phyloP scores from a whole-genome alignment of 2,113 vertebrate genomes.

The Charina bottae region DNA sequence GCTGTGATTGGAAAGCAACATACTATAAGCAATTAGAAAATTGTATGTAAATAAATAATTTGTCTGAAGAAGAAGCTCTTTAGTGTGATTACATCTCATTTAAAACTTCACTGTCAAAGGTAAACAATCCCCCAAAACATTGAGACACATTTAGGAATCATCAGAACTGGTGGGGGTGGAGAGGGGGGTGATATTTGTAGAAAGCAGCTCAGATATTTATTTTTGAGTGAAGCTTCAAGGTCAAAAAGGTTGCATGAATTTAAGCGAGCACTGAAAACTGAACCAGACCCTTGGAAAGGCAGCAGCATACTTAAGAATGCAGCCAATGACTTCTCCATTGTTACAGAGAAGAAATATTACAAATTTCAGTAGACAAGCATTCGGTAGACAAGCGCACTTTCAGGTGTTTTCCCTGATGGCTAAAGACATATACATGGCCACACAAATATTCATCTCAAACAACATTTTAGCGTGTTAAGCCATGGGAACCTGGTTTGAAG shows the following conservation, averaged over 20 bases:
- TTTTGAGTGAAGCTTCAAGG: not conserved
- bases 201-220: slow-evolving; percentile 57
- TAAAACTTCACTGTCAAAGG: slow-evolving; percentile 39
- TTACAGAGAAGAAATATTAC: not conserved
- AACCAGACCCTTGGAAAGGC: not conserved
- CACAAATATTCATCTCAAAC: not conserved
- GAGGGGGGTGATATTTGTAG: slow-evolving; percentile 37
- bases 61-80: slow-evolving; percentile 66
- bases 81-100: slow-evolving; percentile 62
- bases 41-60: slow-evolving; percentile 73
- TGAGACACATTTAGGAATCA: accelerated
- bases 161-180: not conserved
- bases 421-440: not conserved
- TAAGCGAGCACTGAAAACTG: not conserved
- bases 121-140: slow-evolving; percentile 41
- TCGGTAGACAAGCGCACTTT: no score
- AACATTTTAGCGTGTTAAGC: slow-evolving; percentile 11
- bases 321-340: not conserved
- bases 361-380: not conserved
- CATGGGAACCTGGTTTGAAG: slow-evolving; percentile 12
- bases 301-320: no score
- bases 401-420: not conserved
- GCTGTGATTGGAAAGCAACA: slow-evolving; percentile 63
- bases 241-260: not conserved
- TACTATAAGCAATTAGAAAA: slow-evolving; percentile 70